Base-by-base conservation (phyloP, 2,113 vertebrate genomes). In the Mus spicilegus region DNA sequence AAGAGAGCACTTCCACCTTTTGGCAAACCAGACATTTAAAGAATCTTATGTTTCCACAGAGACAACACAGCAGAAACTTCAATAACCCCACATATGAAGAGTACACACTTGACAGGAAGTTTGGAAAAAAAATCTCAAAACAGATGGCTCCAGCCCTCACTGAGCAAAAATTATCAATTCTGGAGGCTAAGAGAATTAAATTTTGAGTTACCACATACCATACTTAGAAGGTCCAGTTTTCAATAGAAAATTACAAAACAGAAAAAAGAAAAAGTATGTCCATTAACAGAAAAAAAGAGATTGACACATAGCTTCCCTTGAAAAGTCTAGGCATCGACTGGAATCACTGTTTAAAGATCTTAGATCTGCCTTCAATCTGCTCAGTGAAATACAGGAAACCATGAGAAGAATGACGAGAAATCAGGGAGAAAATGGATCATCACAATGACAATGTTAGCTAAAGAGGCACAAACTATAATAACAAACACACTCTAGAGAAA, bases 191-290 rank as follows among this genome's bases (percentile, higher is more conserved):
- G 54, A 87, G 63, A 91, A 89, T 56, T 89, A 67, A 14, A 87
- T 84, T 92, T 61, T 70, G 61, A 76, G 49, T 88, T 54, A 92
- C 84, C n/a, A 89, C 46, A 82, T 2, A 33, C 30, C n/a, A 13
- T 89, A 92, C n/a, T 82, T 39, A 84, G 56, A 82, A 89, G 81
- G 49, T 92, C 30, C n/a, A 67, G 20, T 95, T 89, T 49, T 75
- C n/a, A 92, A 67, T 39, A 82, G 88, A 58, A 87, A 82, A 54
- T 46, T 80, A n/a, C 17, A 87, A 90, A 90, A 87, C 42, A 80
- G 46, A 63, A 58, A 95, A 88, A 81, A 58, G 89, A 85, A 94
- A n/a, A 73, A 80, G 9, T 24, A 33, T 91, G 20, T 36, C 33
- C 33, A n/a, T 70, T 87, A 42, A 61, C 30, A 63, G 49, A 8